Base-by-base conservation (phyloP, 2,797 vertebrate species). In the Scarus forsteni region DNA sequence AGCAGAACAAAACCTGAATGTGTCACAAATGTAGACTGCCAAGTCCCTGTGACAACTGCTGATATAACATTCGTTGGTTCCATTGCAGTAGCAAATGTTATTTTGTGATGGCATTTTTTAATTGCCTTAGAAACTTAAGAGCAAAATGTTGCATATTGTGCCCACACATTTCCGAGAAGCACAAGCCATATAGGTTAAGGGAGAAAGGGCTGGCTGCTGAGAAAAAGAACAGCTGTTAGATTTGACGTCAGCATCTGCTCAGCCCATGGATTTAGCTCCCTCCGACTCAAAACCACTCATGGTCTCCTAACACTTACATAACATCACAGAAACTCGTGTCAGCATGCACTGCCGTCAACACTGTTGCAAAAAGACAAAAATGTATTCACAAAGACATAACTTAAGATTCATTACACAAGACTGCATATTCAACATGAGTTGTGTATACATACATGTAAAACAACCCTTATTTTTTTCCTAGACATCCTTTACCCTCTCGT, bases 401-500 rank as follows among this genome's bases (percentile, higher is more conserved):
- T 18, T 0, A 50, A 40, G 35, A 50, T 19, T 12, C 8, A 16
- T 44, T 54, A 3, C 57, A 45, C 0, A 0, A 45, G 27, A 27
- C 27, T 27, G 27, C 27, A 27, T 4, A 27, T 27, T 27, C 5
- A 56, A 14, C 6, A 18, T n/a, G 52, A 51, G 1, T 39, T 5
- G 1, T 14, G 55, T 50, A 9, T 43, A 10, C 13, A 40, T 34
- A 1, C 3, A 5, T 10, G 14, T 27, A 15, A 16, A 42, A 14
- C 10, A 8, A 9, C 38, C 19, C 52, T 34, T 40, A 59, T 3
- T 50, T 1, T 68, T 62, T 1, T 77, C 43, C 2, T 59, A 98
- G 97, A 98, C 96, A 1, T 98, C 97, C n/a, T 97, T 97, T 88
- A 97, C 96, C 0, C 85, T 98, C 62, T 96, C 97, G 1, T 98